Evolutionary conservation across 2,797 vertebrate species (phyloP), one percentile per base, ranked within the genome.

Genomic region (Macropus fuliginosus): DNA sequence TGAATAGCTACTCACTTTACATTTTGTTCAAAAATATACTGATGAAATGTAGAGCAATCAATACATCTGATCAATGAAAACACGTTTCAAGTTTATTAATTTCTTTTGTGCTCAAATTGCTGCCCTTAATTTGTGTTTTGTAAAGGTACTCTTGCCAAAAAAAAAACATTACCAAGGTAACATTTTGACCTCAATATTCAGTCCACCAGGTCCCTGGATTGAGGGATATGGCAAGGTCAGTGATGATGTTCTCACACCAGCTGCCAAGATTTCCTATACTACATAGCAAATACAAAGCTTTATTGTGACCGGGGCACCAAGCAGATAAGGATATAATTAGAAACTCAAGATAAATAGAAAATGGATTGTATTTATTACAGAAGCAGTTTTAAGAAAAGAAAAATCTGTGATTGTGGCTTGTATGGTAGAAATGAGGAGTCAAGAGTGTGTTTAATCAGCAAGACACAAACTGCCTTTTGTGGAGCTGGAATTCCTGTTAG

Each of bases 271-370:
- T 6, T 9, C 40, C 21, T 50, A 1, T 27, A 46, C 74, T 27
- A 87, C 27, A 46, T 8, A 28, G 74, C 27, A 40, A 40, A 40
- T 46, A 81, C 66, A 81, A 81, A 40, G 66, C n/a, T 81, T 96
- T 97, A 90, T 95, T 97, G 94, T 96, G 94, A 74, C 94, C 95
- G 97, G 94, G 93, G 97, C 93, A 96, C 93, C 98, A 98, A 97
- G 98, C 95, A 98, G 94, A 96, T 29, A 96, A 97, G 97, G 97
- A 95, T 97, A 97, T 91, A 97, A 98, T 93, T 95, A 93, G 98
- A 96, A 98, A 98, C 97, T 96, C 96, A 98, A 93, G 94, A 98
- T 95, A 96, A 98, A 96, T 91, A 97, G 98, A 96, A 94, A 97
- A 46, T 4, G 98, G 16, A 93, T 94, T 96, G 98, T 97, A 94